Conservation (phyloP, 2,797 vertebrate species). For the Prunella strophiata region DNA sequence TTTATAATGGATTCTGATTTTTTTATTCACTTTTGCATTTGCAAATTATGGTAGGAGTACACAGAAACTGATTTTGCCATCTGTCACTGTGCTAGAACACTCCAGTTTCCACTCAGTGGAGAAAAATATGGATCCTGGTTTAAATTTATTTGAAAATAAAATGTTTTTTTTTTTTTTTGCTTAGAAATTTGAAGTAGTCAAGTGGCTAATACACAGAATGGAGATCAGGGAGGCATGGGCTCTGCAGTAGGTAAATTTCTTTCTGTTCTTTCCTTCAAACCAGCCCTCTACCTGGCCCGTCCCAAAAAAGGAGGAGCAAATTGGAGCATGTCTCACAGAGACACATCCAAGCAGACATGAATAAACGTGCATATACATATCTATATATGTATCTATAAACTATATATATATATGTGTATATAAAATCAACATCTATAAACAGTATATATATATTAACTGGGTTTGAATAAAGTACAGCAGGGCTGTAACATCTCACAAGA, state of each 20-base stretch:
- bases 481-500: neutral
- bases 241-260: neutral
- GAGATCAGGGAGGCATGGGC: neutral
- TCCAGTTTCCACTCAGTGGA: neutral
- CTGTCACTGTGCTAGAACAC: neutral
- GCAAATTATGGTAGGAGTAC: neutral
- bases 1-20: neutral
- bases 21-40: neutral
- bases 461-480: neutral
- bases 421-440: neutral
- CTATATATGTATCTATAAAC: neutral
- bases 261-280: neutral
- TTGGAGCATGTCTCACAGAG: neutral
- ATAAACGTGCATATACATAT: rapidly evolving
- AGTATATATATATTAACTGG: neutral
- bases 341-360: neutral
- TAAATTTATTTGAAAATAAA: neutral
- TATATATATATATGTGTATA: too few relatives aligned
- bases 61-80: neutral
- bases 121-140: neutral
- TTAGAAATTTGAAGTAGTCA: neutral
- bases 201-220: neutral
- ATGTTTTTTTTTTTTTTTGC: neutral
- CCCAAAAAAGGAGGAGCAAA: neutral
- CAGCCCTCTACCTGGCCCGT: rapidly evolving